Percentiles rank a stretch among this genome's conserved stretches.
Evolutionary conservation across 2,888 invertebrate genomes (phyloP).

Genomic region (Alviniconcha strummeri): DNA sequence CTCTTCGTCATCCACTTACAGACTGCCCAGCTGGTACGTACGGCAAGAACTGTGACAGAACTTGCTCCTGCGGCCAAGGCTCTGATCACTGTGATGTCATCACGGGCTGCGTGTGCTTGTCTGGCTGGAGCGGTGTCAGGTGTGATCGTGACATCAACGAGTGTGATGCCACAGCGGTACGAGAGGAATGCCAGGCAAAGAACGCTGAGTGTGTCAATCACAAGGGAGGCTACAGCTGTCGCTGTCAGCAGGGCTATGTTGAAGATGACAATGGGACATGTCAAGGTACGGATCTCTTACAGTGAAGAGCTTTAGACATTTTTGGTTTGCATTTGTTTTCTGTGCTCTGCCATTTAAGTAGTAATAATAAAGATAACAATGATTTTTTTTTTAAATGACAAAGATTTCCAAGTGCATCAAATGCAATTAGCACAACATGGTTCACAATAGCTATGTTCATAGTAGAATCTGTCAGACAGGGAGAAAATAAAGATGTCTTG

Average conservation of each 20-base stretch:
- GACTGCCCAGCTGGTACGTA: constrained; percentile 37
- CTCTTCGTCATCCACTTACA: constrained; percentile 6
- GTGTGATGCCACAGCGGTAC: background rate
- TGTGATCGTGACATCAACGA: constrained; percentile 19
- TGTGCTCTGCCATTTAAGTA: no score
- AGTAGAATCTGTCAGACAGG: no score
- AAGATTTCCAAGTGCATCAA: no score
- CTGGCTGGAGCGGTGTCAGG: constrained; percentile 2
- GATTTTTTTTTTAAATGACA: no score
- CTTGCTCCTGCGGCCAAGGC: constrained; percentile 39
- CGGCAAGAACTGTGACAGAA: constrained; percentile 37
- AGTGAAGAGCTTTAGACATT: no score
- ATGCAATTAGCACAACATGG: no score
- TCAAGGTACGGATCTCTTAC: constrained; percentile 6
- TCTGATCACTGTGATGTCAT: background rate
- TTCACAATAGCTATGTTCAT: no score
- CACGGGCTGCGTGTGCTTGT: constrained; percentile 15
- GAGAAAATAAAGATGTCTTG: no score
- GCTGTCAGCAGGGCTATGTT: constrained; percentile 31
- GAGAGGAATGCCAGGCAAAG: background rate
- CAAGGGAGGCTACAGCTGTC: constrained; percentile 21
- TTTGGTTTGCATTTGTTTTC: no score
- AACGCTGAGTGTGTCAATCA: constrained; percentile 10
- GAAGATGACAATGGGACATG: constrained; percentile 14
- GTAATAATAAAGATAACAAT: no score